Base-by-base conservation (phyloP, 1,140 invertebrate species). In the Trichoplusia ni region DNA sequence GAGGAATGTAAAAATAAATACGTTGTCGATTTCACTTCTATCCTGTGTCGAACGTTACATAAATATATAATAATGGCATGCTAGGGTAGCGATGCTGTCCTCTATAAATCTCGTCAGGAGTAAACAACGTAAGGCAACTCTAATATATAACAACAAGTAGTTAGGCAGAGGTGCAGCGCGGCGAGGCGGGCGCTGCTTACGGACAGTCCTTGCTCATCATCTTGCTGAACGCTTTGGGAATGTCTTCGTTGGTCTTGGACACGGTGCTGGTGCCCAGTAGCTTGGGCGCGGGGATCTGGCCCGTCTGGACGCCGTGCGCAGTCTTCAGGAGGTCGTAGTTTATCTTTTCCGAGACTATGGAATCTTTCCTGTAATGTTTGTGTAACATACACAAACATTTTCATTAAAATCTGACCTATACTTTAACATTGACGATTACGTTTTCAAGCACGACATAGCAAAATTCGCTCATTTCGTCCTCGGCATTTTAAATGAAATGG, bases 311-410 rank as follows among this genome's bases (percentile, higher is more conserved):
- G 14, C 92, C 91, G 74, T 95, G 90, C 16, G 96, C 93, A 25
- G 93, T 94, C 75, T 94, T 95, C 37, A 99, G 81, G 21, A 99
- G 89, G 91, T 99, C 99, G 83, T 99, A 99, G 81, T 97, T 97
- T 49, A 99, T 98, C 61, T 92, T 90, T 70, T 99, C 96, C 1
- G 93, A 93, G 2, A 99, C 96, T 37, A 95, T 92, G 0, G 98
- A 98, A 89, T 99, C 98, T 80, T 97, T 91, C 72, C 95, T 95
- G 87, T 23, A 64, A 59, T 33, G 11, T 21, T 58, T 7, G 25
- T 31, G 37, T 21, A 29, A 16, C 6, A 3, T n/a, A 35, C 8
- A 9, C 8, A 9, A 2, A 35, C 2, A 4, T 35, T 11, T 35
- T 4, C 3, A 35, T 35, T 9, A 2, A 35, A 35, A 35, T 2